phyloP scores from a whole-genome alignment of 2,888 invertebrate genomes.

The Anthrax anthrax region DNA sequence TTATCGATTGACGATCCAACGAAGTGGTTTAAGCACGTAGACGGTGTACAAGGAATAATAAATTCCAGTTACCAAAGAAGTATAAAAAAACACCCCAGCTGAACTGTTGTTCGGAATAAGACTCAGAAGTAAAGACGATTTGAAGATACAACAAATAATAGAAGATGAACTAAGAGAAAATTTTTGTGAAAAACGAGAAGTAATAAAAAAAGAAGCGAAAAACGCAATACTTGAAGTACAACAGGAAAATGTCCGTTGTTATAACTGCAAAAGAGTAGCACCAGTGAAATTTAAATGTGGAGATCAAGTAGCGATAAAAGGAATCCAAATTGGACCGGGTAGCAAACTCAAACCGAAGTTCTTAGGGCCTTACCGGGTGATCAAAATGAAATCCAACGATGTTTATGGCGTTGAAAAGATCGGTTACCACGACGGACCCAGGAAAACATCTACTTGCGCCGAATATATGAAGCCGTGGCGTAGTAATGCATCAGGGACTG shows the following conservation, averaged over 20 bases:
- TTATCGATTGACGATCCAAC: neutral
- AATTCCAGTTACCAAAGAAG: constrained; percentile 11
- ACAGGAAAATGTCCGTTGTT: neutral
- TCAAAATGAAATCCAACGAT: too few relatives aligned
- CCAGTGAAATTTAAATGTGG: neutral
- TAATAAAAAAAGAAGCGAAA: neutral
- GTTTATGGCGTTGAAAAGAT: too few relatives aligned
- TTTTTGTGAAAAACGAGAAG: neutral
- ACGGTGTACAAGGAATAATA: constrained; percentile 10
- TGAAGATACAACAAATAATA: neutral
- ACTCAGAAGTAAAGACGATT: neutral
- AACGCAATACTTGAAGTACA: neutral
- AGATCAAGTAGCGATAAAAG: neutral
- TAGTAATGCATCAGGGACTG: neutral
- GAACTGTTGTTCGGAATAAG: constrained; percentile 1
- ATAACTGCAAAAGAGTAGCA: neutral
- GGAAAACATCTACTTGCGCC: too few relatives aligned
- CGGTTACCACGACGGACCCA: too few relatives aligned
- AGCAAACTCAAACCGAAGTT: neutral
- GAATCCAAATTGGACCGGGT: neutral
- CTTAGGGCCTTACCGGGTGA: too few relatives aligned
- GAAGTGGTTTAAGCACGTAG: neutral
- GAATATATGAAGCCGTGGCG: too few relatives aligned
- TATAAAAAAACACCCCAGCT: neutral
- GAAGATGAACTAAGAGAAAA: neutral